These are phyloP conservation scores for Dichetophora obliterata DNA, from an alignment of 2,888 invertebrate species.

Conservation along the genomic window DNA sequence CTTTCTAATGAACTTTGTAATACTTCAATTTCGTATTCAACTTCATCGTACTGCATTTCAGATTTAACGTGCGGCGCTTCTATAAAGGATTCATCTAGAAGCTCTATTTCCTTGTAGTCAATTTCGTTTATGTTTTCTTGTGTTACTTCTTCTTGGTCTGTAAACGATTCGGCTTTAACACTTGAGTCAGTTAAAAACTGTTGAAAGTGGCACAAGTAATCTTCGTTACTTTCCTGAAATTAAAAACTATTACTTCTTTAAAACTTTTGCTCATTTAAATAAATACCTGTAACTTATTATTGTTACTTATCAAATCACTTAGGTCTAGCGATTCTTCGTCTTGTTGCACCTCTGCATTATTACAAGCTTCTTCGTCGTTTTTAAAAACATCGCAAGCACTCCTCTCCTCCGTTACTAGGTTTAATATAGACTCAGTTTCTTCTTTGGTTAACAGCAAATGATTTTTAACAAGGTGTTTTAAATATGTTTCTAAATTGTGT, in stretches of 20 bases:
- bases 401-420: not conserved
- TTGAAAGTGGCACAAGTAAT: not conserved
- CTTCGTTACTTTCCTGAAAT: not conserved
- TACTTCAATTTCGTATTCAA: conserved; percentile 2
- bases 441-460: conserved; percentile 9
- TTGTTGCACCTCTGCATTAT: too few relatives aligned
- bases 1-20: not conserved
- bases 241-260: not conserved
- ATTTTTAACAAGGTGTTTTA: not conserved
- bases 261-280: not conserved
- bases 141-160: not conserved
- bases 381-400: too few relatives aligned
- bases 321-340: too few relatives aligned
- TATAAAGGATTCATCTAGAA: not conserved
- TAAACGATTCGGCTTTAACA: not conserved
- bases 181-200: not conserved
- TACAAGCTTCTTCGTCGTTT: too few relatives aligned
- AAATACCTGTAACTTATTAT: not conserved
- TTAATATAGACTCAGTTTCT: not conserved
- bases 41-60: not conserved
- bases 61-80: not conserved
- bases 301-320: too few relatives aligned
- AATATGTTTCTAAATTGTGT: not conserved
- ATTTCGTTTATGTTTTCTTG: not conserved
- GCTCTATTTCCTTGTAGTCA: not conserved